These are phyloP conservation scores for Leucoraja erinaceus DNA, from an alignment of 2,113 vertebrate genomes.

Conservation along the genomic window DNA sequence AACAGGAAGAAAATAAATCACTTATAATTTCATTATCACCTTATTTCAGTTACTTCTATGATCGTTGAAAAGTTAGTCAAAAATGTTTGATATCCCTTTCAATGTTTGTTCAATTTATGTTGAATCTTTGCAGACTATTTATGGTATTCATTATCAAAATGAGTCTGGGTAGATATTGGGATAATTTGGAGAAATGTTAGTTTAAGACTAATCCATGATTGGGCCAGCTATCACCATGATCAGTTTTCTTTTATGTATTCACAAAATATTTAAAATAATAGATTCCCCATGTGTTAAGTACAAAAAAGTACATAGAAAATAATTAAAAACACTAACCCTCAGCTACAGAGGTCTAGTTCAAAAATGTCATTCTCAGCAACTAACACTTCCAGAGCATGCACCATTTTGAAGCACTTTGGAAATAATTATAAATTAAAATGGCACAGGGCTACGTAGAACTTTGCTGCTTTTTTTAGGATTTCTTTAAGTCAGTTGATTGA, in stretches of 20 bases:
- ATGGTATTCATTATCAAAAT: background rate
- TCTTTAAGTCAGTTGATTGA: background rate
- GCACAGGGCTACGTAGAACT: background rate
- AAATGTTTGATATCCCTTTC: background rate
- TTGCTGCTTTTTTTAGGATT: background rate
- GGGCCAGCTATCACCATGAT: background rate
- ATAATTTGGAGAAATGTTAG: background rate
- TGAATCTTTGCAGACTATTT: background rate
- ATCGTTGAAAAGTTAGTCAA: background rate
- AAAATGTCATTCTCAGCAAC: background rate
- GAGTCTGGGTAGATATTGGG: no score
- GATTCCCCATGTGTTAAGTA: background rate
- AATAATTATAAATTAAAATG: background rate
- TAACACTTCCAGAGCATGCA: background rate
- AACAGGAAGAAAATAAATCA: constrained; percentile 17
- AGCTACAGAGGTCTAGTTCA: background rate
- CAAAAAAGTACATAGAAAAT: background rate
- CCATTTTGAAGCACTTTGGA: background rate
- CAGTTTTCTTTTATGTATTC: background rate
- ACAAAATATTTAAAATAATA: background rate
- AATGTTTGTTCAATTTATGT: background rate
- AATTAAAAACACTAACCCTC: background rate
- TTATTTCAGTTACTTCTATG: background rate
- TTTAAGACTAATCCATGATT: background rate
- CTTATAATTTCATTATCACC: background rate